Evolutionary conservation across 2,797 vertebrate genomes (phyloP), one percentile per base, ranked within the genome.

Genomic region (Trachurus trachurus): DNA sequence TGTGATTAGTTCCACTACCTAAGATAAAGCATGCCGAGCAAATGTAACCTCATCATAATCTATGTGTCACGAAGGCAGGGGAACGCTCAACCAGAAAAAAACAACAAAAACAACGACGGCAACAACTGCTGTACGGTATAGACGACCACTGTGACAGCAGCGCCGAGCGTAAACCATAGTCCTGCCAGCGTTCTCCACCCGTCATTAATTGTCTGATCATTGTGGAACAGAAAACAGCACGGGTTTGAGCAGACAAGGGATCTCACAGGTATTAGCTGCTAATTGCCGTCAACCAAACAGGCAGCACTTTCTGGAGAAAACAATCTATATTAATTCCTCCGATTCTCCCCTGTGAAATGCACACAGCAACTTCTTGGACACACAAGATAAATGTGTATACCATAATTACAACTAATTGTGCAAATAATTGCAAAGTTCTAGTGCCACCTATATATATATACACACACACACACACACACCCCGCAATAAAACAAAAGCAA

Each of bases 381-480:
- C 83, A 78, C 92, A 89, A 94, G 93, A 96, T 92, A 92, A 94
- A 96, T 93, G 92, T 91, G 84, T 87, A 86, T 80, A 85, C 90
- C 87, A 92, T 95, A 95, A 95, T 95, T 94, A 95, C 94, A 89
- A 93, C 93, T 91, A 93, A 94, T 93, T 93, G 91, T 83, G 87
- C 91, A 91, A 93, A 93, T 94, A 94, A 95, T 93, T 93, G 92
- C 90, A 85, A 92, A 89, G 87, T 93, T 94, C 92, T 94, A 53
- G 40, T 81, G 81, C 84, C 84, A 91, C 91, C 88, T 90, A 93
- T 83, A 89, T 34, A 34, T 34, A 34, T 34, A 34, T 6, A 34
- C 5, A 34, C 5, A 34, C 31, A 26, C 26, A 26, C 26, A 26
- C 26, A 26, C 26, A 26, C 26, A 26, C 26, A 26, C 26, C 87